These are phyloP conservation scores for Paratrypauchen microcephalus DNA, from an alignment of 2,797 vertebrate species.

Conservation along the genomic window DNA sequence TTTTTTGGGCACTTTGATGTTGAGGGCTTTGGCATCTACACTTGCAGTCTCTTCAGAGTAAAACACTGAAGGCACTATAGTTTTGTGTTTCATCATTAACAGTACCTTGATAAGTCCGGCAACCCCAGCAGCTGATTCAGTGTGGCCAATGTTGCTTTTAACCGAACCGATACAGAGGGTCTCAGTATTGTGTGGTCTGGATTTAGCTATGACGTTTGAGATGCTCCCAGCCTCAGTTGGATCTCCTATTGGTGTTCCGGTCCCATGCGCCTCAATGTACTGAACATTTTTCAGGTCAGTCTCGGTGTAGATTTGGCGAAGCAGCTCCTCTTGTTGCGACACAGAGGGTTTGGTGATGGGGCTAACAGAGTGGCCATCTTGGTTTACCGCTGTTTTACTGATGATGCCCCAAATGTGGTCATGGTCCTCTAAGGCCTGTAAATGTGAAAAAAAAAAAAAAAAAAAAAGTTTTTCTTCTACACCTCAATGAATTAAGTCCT, in stretches of 20 bases:
- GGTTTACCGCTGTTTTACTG: conserved; percentile 82
- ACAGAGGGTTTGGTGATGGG: conserved; percentile 88
- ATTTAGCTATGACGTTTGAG: conserved; percentile 76
- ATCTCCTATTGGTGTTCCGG: conserved; percentile 85
- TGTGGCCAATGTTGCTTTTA: conserved; percentile 90
- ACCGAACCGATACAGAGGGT: conserved; percentile 82
- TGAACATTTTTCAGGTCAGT: conserved; percentile 76
- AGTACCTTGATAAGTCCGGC: conserved; percentile 89
- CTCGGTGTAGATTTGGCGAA: conserved; percentile 77
- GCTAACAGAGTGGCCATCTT: conserved; percentile 79
- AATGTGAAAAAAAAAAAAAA: conserved; percentile 7
- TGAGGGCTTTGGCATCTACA: conserved; percentile 74
- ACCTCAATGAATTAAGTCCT: too few species aligned
- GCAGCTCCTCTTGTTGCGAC: conserved; percentile 82
- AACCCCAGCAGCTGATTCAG: conserved; percentile 86
- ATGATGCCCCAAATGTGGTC: conserved; percentile 87
- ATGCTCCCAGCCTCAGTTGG: conserved; percentile 80
- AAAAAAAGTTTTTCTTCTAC: background rate
- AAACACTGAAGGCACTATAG: conserved; percentile 84
- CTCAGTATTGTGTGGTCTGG: conserved; percentile 52
- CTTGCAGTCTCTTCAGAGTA: conserved; percentile 78
- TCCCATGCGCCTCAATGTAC: conserved; percentile 88
- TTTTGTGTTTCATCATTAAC: conserved; percentile 87
- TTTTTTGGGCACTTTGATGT: conserved; percentile 74
- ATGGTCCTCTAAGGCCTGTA: conserved; percentile 80